A percentile compares a stretch with the other conserved stretches of the same genome.
Evolutionary conservation across 2,113 vertebrate species (phyloP).

Genomic region (Pelecanus crispus): DNA sequence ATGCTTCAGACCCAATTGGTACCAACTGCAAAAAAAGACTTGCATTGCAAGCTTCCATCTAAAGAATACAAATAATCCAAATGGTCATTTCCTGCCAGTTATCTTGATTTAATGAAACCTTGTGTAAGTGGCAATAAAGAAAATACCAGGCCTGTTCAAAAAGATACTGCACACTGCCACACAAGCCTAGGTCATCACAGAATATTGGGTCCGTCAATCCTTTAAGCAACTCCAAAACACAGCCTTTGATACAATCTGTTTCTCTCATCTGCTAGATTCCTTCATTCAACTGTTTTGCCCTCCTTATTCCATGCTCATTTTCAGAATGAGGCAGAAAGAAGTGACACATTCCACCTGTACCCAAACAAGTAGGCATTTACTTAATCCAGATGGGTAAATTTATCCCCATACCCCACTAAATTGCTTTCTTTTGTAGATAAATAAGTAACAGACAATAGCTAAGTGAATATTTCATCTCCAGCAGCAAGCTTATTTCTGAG

Average conservation of each 20-base stretch:
- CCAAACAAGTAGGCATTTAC: neutral
- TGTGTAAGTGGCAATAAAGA: neutral
- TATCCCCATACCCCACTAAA: neutral
- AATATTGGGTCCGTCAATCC: neutral
- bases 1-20: neutral
- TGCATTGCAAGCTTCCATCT: neutral
- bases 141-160: neutral
- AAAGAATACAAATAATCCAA: neutral
- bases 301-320: neutral
- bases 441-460: neutral
- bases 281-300: neutral
- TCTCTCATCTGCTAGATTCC: neutral
- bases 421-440: neutral
- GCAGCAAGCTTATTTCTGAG: neutral
- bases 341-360: neutral
- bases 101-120: neutral
- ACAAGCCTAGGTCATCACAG: neutral
- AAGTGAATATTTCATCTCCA: neutral
- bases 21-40: neutral
- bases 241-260: neutral
- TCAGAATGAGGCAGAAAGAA: neutral
- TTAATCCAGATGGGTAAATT: neutral
- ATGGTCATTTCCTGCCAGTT: neutral
- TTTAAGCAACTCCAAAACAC: neutral
- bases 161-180: neutral